These are phyloP conservation scores for Rhea pennata DNA, from an alignment of 2,113 vertebrate genomes.

Conservation along the genomic window DNA sequence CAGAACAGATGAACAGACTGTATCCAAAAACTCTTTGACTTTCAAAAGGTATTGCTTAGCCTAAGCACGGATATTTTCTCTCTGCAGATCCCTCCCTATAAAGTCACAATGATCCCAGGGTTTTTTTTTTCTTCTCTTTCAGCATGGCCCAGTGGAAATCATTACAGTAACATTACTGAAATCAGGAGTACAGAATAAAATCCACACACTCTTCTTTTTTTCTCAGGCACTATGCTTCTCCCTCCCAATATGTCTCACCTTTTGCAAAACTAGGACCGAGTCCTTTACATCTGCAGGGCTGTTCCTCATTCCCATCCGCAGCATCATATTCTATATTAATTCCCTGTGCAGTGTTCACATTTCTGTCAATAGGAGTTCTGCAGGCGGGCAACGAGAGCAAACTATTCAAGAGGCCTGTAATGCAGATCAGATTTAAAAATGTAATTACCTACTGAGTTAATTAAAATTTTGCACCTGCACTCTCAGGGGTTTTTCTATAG, in stretches of 20 bases:
- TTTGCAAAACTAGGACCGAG: background rate
- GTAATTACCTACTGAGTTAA: constrained; percentile 28
- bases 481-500: background rate
- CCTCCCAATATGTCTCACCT: background rate
- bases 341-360: background rate
- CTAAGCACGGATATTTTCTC: background rate
- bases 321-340: background rate
- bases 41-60: background rate
- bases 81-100: background rate
- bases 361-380: background rate
- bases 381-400: background rate
- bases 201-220: background rate
- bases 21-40: background rate
- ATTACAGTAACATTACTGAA: background rate
- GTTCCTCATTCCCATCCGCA: background rate
- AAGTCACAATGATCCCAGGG: background rate
- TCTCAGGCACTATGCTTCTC: background rate
- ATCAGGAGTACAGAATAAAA: background rate
- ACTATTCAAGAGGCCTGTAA: constrained; percentile 14
- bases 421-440: background rate
- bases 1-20: accelerated
- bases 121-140: background rate
- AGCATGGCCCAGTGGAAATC: background rate
- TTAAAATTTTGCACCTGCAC: constrained; percentile 44
- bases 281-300: background rate